Evolutionary conservation across 2,113 vertebrate genomes (phyloP).

Genomic region (Melospiza melodia): DNA sequence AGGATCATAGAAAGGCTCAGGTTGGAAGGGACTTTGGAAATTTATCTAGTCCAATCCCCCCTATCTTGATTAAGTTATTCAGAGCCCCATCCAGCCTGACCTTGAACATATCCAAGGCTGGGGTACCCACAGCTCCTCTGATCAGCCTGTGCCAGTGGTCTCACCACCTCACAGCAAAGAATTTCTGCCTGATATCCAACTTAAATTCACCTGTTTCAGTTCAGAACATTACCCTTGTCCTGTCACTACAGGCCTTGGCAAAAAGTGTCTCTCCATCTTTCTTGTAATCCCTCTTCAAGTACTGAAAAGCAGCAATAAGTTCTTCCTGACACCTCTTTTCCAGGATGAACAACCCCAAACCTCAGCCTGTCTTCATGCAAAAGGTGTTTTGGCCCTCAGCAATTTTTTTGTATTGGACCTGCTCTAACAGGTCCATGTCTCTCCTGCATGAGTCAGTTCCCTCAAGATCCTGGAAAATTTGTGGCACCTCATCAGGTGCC

Average conservation of each 20-base stretch:
- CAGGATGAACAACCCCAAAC: not conserved
- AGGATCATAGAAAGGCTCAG: not conserved
- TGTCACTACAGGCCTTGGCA: not conserved
- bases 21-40: not conserved
- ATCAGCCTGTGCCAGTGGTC: not conserved
- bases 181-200: not conserved
- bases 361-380: not conserved
- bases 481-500: not conserved
- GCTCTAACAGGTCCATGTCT: not conserved
- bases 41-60: not conserved
- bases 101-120: not conserved
- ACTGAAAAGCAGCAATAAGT: not conserved
- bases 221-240: not conserved
- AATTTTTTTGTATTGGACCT: not conserved
- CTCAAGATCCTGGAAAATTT: not conserved
- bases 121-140: not conserved
- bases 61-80: not conserved
- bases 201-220: not conserved
- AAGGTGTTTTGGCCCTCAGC: not conserved
- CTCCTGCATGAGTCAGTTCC: not conserved
- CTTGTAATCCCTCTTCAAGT: not conserved
- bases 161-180: not conserved
- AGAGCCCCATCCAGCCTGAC: not conserved
- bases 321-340: not conserved
- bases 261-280: not conserved